Evolutionary conservation across 2,797 vertebrate genomes (phyloP).

Genomic region (Picus viridis): DNA sequence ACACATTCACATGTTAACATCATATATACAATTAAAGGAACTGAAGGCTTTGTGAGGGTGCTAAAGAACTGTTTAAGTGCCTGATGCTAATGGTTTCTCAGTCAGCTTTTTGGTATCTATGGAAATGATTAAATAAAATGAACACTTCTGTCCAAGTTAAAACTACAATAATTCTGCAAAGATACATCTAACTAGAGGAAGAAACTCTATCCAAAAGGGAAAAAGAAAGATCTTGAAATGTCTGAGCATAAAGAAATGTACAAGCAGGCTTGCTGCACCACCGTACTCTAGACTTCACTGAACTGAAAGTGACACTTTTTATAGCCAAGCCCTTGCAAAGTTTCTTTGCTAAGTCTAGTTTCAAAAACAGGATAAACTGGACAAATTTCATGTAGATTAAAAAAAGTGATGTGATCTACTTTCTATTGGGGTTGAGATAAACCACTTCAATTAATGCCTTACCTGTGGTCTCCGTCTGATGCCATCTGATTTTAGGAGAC

Average conservation of each 20-base stretch:
- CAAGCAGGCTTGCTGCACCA: neutral
- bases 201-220: neutral
- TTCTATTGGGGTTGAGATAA: neutral
- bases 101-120: neutral
- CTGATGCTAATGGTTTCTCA: neutral
- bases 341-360: neutral
- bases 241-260: neutral
- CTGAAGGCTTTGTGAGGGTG: neutral
- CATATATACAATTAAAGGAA: neutral
- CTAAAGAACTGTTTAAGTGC: neutral
- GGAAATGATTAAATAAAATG: neutral
- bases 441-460: neutral
- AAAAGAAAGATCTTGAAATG: neutral
- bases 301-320: neutral
- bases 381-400: neutral
- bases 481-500: neutral
- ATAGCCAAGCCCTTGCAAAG: neutral
- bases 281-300: neutral
- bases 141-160: neutral
- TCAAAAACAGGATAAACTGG: neutral
- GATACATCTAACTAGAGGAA: neutral
- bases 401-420: neutral
- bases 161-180: neutral
- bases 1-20: neutral
- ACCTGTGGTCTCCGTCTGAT: neutral